Evolutionary conservation across 2,113 vertebrate genomes (phyloP), one percentile per base, ranked within the genome.

Genomic region (Muntiacus muntjak): DNA sequence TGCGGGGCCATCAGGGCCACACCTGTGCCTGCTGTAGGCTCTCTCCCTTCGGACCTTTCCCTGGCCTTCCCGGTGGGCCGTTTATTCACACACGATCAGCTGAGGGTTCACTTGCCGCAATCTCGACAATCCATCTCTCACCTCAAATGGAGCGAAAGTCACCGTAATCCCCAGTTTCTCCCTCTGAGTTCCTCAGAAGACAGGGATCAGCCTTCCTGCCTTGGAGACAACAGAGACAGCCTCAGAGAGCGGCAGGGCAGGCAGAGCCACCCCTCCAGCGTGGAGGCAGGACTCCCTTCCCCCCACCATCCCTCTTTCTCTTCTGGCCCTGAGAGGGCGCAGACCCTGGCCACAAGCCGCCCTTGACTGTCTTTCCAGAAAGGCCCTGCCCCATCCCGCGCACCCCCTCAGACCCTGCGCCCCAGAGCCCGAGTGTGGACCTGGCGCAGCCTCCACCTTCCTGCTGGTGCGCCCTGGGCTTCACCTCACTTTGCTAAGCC

Each of bases 281-380:
- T 23, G 60, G 11, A n/a, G 84, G 19, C 26, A 55, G 47, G 36
- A 40, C 47, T 11, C 50, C 26, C 17, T 6, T 57, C 64, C 50
- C 26, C 57, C 15, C n/a, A 33, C 57, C 16, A 4, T 45, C 64
- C 43, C n/a, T 47, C 26, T 25, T 28, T 36, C 52, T 4, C 8
- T 64, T 50, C 57, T 3, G 8, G 78, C 82, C 54, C 45, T 25
- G 36, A 83, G 43, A 54, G 28, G 43, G 71, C 21, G 7, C n/a
- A 25, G 17, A 40, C 58, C 40, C 30, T 58, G 54, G 45, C 58
- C 7, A 3, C 60, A 81, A 76, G 45, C 19, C n/a, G 5, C 90
- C 74, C 87, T 79, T 55, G 86, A 91, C 91, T 79, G 19, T 67
- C 93, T 94, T 96, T 95, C 78, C 55, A 71, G 47, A 93, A 83